These are phyloP conservation scores for Agelastica alni DNA, from an alignment of 2,888 invertebrate species.

Conservation along the genomic window DNA sequence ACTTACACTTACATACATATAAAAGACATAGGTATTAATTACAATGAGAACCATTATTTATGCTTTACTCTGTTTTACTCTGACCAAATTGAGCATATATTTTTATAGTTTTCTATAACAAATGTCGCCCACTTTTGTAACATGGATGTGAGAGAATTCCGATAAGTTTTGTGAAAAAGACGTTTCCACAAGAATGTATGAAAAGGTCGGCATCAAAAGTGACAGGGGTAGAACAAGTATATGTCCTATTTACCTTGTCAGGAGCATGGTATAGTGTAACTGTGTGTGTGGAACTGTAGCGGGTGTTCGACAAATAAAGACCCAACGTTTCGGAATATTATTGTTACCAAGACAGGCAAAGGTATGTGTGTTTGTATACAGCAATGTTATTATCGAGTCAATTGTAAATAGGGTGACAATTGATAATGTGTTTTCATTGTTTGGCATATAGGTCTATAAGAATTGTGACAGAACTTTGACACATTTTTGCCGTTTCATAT, in stretches of 20 bases:
- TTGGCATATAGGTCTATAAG: background rate
- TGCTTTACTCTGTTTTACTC: too few relatives aligned
- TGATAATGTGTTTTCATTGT: conserved; percentile 28
- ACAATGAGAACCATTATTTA: too few relatives aligned
- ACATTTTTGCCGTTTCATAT: background rate
- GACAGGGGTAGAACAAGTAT: conserved; percentile 44
- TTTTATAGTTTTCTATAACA: too few relatives aligned
- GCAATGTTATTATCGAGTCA: conserved; percentile 51
- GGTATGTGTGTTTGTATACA: conserved; percentile 54
- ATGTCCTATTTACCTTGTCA: conserved; percentile 35
- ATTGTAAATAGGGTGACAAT: conserved; percentile 43
- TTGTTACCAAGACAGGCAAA: conserved; percentile 47
- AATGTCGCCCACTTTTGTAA: too few relatives aligned
- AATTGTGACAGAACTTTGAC: conserved; percentile 2
- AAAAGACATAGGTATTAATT: too few relatives aligned
- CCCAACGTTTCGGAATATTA: conserved; percentile 33
- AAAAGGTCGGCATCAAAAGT: conserved; percentile 40
- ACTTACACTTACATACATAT: too few relatives aligned
- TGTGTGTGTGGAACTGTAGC: conserved; percentile 34
- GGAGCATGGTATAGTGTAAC: conserved; percentile 33
- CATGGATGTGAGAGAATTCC: too few relatives aligned
- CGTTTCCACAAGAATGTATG: conserved; percentile 30
- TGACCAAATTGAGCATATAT: too few relatives aligned
- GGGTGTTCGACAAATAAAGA: conserved; percentile 37
- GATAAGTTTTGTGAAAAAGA: too few relatives aligned